phyloP scores from a whole-genome alignment of 2,113 vertebrate genomes.

The Paradisaea rubra region DNA sequence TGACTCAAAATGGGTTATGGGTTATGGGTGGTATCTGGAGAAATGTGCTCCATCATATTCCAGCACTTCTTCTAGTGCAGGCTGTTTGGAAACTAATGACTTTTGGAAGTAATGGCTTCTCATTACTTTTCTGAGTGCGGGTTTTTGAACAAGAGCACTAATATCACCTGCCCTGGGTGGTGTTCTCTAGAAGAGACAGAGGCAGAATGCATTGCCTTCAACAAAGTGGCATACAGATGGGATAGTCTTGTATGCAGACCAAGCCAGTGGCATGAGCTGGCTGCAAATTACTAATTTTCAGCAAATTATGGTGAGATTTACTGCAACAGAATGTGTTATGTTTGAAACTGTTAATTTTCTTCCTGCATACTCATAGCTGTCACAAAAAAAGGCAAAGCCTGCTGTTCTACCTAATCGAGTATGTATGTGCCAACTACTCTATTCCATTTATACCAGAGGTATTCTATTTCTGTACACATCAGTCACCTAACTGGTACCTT shows the following conservation, averaged over 20 bases:
- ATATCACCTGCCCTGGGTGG: not conserved
- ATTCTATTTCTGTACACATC: not conserved
- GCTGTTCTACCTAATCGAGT: not conserved
- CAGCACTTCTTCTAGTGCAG: not conserved
- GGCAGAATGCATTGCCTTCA: not conserved
- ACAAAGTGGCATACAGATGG: not conserved
- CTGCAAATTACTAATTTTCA: not conserved
- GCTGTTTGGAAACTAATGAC: not conserved
- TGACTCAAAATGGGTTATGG: accelerated
- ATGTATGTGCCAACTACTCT: not conserved
- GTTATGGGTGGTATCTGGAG: not conserved
- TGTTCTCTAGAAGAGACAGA: not conserved
- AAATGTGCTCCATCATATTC: accelerated
- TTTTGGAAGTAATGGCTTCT: not conserved
- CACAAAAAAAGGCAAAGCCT: not conserved
- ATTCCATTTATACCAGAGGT: not conserved
- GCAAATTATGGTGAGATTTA: not conserved
- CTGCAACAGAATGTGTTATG: not conserved
- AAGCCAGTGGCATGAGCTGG: not conserved
- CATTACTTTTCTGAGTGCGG: not conserved
- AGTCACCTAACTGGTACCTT: not conserved
- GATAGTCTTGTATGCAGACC: not conserved
- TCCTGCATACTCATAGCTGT: not conserved
- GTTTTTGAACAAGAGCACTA: not conserved
- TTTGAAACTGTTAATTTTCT: not conserved